Base-by-base conservation (phyloP, 2,888 invertebrate genomes). In the Ophion ellenae region DNA sequence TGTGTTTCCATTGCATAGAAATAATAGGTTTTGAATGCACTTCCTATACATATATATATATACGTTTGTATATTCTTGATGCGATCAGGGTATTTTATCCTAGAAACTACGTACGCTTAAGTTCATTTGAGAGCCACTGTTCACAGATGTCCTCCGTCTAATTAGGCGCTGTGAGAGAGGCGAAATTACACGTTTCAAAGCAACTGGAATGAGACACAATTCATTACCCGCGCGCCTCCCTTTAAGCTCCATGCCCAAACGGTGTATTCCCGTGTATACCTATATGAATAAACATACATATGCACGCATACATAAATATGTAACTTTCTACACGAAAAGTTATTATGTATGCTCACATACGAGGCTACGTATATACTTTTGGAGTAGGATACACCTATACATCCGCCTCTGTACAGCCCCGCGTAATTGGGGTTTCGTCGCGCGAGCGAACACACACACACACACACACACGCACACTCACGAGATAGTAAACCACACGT, bases 181-280 rank as follows among this genome's bases (percentile, higher is more conserved):
- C 88, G 87, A 92, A 93, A 93, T 93, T 92, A 93, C 91, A 93
- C 91, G 92, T 93, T 92, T 91, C 92, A 90, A 88, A 89, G 90
- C 90, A 91, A 91, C 91, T 90, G 89, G 91, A 93, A 93, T 90
- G 92, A 92, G 92, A 93, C 91, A 90, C 93, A 91, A 93, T 93
- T 93, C 93, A 92, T 93, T 93, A 93, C 85, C 89, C 73, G 66
- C 57, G 85, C 59, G 81, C 87, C 86, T 88, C 88, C 89, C 89
- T 91, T 90, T 89, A 89, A 90, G 89, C 89, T 89, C 86, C 88
- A 87, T 87, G 87, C 89, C 81, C 89, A 79, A 87, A 84, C 81
- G 86, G 66, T 85, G 77, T 66, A 45, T 40, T 45, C 57, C 32
- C 40, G 36, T 69, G 36, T 47, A 24, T 14, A 78, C 32, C 24